Evolutionary conservation across 2,797 vertebrate species (phyloP), one percentile per base, ranked within the genome.

Genomic region (Lithobates pipiens): DNA sequence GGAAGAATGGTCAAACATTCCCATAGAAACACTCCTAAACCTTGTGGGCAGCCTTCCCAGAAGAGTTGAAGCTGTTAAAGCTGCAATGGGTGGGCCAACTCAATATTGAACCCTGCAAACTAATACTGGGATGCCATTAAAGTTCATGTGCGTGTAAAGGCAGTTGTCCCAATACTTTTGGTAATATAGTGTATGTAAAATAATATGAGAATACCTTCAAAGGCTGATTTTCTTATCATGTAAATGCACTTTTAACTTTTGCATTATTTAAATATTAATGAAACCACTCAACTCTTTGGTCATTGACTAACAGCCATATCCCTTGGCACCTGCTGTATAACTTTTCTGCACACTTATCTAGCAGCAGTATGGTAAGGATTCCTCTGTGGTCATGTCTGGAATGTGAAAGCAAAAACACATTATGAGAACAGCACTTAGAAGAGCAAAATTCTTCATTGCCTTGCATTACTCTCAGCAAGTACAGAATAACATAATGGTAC

Each of bases 301-400:
- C 29, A n/a, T 54, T 72, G 34, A 54, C 68, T 57, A 57, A 44
- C 50, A 73, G 46, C 7, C 15, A 39, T 10, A 50, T 82, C 72
- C 74, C 69, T 50, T 81, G 80, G 88, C 87, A 92, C 82, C 90
- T 91, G 89, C 89, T 90, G 88, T 68, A 90, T 72, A 90, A 87
- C 83, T 91, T 91, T 39, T 90, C 23, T 34, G 36, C 68, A 82
- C 86, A 76, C 74, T 88, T 86, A 89, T 90, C 89, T 90, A 90
- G 88, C 89, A 91, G 84, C 85, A 85, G 86, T 88, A 91, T 89
- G 46, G 85, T 68, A 90, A 91, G 81, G 83, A 32, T 85, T 90
- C 88, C 84, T 84, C 85, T 87, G 86, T 42, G 74, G 46, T 80
- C n/a, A 74, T 73, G 77, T 89, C 70, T 89, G 86, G 82, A 68